Conservation (phyloP, 2,797 vertebrate genomes). For the Acanthopagrus latus region DNA sequence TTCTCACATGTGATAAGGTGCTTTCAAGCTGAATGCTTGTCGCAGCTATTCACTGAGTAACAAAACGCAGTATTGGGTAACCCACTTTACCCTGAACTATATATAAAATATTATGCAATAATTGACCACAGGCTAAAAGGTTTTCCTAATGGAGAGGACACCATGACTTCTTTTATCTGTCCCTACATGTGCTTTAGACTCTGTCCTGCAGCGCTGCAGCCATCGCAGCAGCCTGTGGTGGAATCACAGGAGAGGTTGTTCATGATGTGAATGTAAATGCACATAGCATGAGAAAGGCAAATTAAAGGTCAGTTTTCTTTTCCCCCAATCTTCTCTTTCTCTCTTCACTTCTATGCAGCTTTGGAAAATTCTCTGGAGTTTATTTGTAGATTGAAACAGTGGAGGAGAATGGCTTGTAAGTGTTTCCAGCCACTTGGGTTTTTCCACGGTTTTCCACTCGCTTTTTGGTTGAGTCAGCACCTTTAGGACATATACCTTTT, state of each 20-base stretch:
- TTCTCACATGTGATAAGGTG: background rate
- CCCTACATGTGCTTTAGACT: background rate
- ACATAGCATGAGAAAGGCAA: conserved; percentile 71
- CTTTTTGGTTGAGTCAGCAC: conserved; percentile 66
- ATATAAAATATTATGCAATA: conserved; percentile 12
- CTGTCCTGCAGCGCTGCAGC: background rate
- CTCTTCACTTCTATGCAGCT: conserved; percentile 67
- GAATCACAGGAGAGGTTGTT: conserved; percentile 1
- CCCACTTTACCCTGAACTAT: background rate
- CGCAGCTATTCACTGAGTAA: background rate
- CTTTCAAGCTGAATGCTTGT: background rate
- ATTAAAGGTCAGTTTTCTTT: conserved; percentile 67
- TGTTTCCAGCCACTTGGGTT: conserved; percentile 82
- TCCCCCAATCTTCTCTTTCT: conserved; percentile 35
- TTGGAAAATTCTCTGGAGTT: conserved; percentile 84
- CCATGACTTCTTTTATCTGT: conserved; percentile 2
- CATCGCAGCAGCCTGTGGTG: background rate
- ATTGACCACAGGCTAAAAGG: conserved; percentile 1
- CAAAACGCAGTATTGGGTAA: background rate
- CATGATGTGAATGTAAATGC: conserved; percentile 41
- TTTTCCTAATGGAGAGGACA: conserved; percentile 22
- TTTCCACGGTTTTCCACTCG: conserved; percentile 77
- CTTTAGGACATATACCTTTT: conserved; percentile 65
- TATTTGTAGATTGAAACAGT: conserved; percentile 82
- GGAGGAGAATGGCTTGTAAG: conserved; percentile 77